Evolutionary conservation across 37 sponge, comb jelly and placozoan genomes (phyloP).

Genomic region (Aphrocallistes beatrix): DNA sequence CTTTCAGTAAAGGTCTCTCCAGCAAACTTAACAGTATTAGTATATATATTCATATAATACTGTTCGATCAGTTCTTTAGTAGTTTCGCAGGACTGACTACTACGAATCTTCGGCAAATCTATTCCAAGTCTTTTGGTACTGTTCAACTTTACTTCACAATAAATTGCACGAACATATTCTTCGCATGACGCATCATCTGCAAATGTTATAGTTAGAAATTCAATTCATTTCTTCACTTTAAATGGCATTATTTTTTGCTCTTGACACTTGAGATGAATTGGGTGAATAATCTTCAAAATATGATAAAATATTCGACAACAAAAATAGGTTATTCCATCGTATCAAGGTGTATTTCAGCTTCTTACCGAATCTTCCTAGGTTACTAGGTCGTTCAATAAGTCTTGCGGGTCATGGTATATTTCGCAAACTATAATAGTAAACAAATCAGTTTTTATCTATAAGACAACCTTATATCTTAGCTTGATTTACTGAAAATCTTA

Average conservation of each 20-base stretch:
- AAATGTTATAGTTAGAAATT: background rate
- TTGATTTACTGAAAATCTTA: no score
- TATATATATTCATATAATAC: slow-evolving; percentile 20
- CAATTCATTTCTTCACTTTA: background rate
- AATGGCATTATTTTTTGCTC: background rate
- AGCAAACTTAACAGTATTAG: background rate
- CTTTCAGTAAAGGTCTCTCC: slow-evolving; percentile 6
- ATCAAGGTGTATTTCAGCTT: background rate
- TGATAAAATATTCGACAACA: background rate
- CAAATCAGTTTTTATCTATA: no score
- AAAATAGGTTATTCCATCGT: background rate
- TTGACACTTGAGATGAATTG: background rate
- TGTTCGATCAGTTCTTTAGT: slow-evolving; percentile 3
- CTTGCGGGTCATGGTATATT: no score
- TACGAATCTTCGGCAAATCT: background rate
- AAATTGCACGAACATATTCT: background rate
- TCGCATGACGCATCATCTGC: slow-evolving; percentile 7
- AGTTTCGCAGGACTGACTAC: slow-evolving; percentile 1
- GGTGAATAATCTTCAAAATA: background rate
- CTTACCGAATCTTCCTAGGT: background rate
- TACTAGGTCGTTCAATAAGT: no score
- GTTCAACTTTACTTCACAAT: background rate
- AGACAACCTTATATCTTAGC: no score
- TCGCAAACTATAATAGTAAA: no score
- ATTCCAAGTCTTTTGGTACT: background rate